Base-by-base conservation (phyloP, 2,888 invertebrate genomes). In the Melanargia galathea region DNA sequence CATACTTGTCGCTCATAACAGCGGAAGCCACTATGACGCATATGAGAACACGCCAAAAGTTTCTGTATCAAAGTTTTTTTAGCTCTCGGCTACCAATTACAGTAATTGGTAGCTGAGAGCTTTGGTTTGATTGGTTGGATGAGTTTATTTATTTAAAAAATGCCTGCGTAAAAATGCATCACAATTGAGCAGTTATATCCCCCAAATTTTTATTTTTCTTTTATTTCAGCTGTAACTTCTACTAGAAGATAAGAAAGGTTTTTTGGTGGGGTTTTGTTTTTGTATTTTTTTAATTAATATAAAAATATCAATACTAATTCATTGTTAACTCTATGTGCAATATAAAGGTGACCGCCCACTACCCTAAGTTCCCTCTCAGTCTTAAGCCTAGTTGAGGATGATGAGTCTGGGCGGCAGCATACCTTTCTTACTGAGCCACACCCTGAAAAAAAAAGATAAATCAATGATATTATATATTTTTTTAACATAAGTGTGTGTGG, bases 391-490 rank as follows among this genome's bases (percentile, higher is more conserved):
- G 20, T 66, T 66, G 18, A 66, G 57, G 51, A 66, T 61, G 58
- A 66, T 66, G 49, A 91, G 82, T 80, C 90, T 78, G 38, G 87
- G 89, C 0, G 90, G 90, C 55, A 90, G 73, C 77, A 90, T 77
- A 20, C 90, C 90, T 30, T 80, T 78, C 78, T 82, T 84, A 86
- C 94, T 95, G 74, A 96, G 88, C 96, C 96, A 96, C 61, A 96
- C 93, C 3, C 95, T 95, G 87, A 0, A 88, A 92, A 63, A 8
- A 64, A 35, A 60, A 8, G 48, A 35, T 46, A 22, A 10, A 6
- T 6, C 2, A 22, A 40, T 22, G n/a, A n/a, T 13, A 43, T 33
- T 26, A 35, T 2, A 30, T 30, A n/a, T n/a, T n/a, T 30, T 30
- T 30, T 30, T 30, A 30, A 30, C 8, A 30, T 1, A 30, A 30